phyloP scores from a whole-genome alignment of 2,113 vertebrate genomes.

The Colius striatus region DNA sequence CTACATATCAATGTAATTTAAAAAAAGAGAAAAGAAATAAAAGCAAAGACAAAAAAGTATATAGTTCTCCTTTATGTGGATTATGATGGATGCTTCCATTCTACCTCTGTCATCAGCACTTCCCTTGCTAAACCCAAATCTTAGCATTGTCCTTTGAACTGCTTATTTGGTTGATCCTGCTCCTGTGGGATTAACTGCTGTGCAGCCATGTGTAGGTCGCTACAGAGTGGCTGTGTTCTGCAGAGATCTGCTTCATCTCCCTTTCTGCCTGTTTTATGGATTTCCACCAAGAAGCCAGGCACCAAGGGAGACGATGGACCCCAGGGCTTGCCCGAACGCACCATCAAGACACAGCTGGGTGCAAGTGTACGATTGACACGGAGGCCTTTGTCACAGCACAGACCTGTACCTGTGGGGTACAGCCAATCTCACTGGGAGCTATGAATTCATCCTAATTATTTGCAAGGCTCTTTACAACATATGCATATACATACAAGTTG shows the following conservation, averaged over 20 bases:
- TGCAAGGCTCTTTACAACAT: not conserved
- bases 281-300: not conserved
- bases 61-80: not conserved
- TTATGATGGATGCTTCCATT: not conserved
- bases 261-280: not conserved
- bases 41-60: not conserved
- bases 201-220: not conserved
- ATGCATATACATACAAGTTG: not conserved
- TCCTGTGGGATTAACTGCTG: not conserved
- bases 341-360: accelerated
- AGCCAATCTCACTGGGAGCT: not conserved
- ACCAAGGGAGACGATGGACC: not conserved
- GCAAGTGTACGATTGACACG: accelerated
- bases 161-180: not conserved
- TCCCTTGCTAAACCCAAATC: not conserved
- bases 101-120: not conserved
- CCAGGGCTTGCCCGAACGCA: not conserved
- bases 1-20: not conserved
- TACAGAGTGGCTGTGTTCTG: not conserved
- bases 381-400: not conserved
- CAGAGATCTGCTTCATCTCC: not conserved
- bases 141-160: not conserved
- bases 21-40: not conserved
- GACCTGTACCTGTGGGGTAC: not conserved
- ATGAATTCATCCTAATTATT: not conserved